Evolutionary conservation across 2,797 vertebrate genomes (phyloP).

Genomic region (Capromys pilorides): DNA sequence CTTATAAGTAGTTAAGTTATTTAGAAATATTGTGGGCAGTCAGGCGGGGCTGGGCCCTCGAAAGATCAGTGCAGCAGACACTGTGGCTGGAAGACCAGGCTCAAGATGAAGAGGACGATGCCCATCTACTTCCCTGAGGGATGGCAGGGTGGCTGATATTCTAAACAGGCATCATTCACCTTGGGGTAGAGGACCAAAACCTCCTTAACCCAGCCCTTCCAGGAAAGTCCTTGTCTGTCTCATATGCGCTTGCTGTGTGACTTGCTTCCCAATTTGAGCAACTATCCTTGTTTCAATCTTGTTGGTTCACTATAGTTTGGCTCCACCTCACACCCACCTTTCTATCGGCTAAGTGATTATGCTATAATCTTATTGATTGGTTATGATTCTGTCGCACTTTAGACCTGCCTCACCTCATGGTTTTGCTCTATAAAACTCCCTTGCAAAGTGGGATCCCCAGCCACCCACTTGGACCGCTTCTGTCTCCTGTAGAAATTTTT

Average conservation of each 20-base stretch:
- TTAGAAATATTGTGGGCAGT: background rate
- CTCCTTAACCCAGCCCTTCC: background rate
- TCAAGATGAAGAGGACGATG: background rate
- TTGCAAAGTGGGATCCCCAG: no score
- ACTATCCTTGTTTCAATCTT: background rate
- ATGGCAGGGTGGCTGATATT: background rate
- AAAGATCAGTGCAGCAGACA: background rate
- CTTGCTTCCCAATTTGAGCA: background rate
- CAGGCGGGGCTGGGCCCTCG: no score
- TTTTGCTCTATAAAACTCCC: no score
- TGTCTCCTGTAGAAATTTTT: no score
- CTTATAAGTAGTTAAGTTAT: background rate
- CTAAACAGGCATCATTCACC: background rate
- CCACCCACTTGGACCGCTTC: no score
- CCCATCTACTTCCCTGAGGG: background rate
- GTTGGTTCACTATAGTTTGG: background rate
- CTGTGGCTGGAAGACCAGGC: background rate
- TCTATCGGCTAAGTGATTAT: background rate
- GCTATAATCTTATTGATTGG: background rate
- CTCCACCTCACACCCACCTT: no score
- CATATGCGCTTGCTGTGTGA: background rate
- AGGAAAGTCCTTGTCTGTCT: background rate
- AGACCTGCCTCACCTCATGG: no score
- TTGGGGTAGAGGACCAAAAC: background rate
- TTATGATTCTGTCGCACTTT: background rate